These are phyloP conservation scores for Spizaetus ornatus DNA, from an alignment of 2,113 vertebrate genomes.

Conservation along the genomic window DNA sequence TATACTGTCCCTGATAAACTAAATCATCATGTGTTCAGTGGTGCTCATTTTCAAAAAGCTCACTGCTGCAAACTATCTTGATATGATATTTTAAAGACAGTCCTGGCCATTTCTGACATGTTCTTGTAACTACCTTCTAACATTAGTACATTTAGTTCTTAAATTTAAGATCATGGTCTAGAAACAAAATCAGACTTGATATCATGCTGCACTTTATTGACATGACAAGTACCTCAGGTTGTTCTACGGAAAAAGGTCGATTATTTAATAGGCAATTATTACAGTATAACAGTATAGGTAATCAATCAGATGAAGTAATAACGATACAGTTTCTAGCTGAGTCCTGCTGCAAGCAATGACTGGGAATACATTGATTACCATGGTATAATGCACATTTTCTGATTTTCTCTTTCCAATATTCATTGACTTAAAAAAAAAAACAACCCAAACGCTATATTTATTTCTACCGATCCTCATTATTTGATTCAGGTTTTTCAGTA, in stretches of 20 bases:
- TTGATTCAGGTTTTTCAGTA: neutral
- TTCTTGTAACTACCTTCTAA: neutral
- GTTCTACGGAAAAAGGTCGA: neutral
- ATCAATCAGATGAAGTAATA: neutral
- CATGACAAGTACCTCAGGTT: neutral
- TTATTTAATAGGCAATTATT: neutral
- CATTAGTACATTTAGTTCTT: neutral
- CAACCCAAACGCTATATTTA: neutral
- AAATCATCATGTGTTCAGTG: neutral
- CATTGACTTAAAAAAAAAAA: neutral
- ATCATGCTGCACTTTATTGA: neutral
- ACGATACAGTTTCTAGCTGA: neutral
- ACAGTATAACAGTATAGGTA: neutral
- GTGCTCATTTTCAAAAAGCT: neutral
- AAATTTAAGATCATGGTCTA: neutral
- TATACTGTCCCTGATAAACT: rapidly evolving
- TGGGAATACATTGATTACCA: neutral
- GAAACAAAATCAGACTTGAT: neutral
- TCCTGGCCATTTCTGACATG: neutral
- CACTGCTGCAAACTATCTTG: neutral
- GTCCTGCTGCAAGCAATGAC: neutral
- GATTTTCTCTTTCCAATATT: neutral
- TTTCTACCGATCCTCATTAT: neutral
- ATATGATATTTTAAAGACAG: neutral
- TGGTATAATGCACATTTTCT: neutral